These are phyloP conservation scores for Drosophila kanekoi DNA, from an alignment of 2,888 invertebrate genomes.

Conservation along the genomic window DNA sequence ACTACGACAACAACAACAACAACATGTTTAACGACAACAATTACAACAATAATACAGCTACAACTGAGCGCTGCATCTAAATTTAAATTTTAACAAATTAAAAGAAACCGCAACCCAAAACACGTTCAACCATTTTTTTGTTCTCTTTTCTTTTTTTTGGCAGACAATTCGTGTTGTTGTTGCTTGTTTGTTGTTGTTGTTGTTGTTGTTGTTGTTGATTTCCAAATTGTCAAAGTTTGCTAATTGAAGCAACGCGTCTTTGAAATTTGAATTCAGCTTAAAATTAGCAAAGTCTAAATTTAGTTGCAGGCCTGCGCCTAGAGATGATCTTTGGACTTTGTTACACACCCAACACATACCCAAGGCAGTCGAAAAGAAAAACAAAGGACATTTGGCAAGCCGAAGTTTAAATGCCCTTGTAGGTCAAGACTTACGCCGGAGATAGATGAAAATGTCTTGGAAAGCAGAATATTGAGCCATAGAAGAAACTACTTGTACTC, in stretches of 20 bases:
- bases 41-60: too few relatives aligned
- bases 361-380: neutral
- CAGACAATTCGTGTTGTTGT: slow-evolving; percentile 55
- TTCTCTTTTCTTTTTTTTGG: slow-evolving; percentile 47
- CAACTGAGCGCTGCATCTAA: slow-evolving; percentile 58
- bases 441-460: too few relatives aligned
- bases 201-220: slow-evolving; percentile 52
- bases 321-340: neutral
- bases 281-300: slow-evolving; percentile 26
- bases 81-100: slow-evolving; percentile 57
- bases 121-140: slow-evolving; percentile 51
- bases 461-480: too few relatives aligned
- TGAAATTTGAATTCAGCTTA: slow-evolving; percentile 25
- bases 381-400: neutral
- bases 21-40: slow-evolving; percentile 18
- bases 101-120: slow-evolving; percentile 48
- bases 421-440: too few relatives aligned
- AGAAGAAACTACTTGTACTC: too few relatives aligned
- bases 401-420: too few relatives aligned
- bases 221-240: slow-evolving; percentile 66
- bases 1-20: slow-evolving; percentile 33
- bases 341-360: too few relatives aligned
- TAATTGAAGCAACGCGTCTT: slow-evolving; percentile 63
- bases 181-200: slow-evolving; percentile 25
- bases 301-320: neutral